These are phyloP conservation scores for Falcunculus frontatus DNA, from an alignment of 2,113 vertebrate genomes.

Conservation along the genomic window DNA sequence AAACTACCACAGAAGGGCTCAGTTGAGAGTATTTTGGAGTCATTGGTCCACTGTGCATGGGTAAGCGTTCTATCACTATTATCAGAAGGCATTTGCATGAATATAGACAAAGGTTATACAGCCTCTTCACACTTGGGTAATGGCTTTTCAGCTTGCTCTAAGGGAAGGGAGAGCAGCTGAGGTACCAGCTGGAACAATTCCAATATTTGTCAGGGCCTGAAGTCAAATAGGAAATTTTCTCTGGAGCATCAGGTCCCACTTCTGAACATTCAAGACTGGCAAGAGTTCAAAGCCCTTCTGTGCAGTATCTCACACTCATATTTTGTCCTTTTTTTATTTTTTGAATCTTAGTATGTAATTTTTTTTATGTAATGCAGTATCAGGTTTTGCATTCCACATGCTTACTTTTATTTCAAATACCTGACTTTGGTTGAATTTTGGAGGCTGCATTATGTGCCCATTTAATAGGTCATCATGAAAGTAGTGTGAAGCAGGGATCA, in stretches of 20 bases:
- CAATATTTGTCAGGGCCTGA: neutral
- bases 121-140: neutral
- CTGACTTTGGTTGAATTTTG: neutral
- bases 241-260: neutral
- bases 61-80: neutral
- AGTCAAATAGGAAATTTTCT: neutral
- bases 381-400: accelerated
- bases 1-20: neutral
- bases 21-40: neutral
- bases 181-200: neutral
- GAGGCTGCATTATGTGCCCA: neutral
- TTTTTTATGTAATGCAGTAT: neutral
- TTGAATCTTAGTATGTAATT: neutral
- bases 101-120: neutral
- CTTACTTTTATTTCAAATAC: neutral
- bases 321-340: neutral
- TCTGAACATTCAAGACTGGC: neutral
- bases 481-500: neutral
- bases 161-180: neutral
- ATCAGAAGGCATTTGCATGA: neutral
- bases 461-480: slow-evolving; percentile 20
- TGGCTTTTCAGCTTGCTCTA: neutral
- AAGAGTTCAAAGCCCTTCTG: neutral
- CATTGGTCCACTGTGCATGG: neutral
- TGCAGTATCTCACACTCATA: neutral